Evolutionary conservation across 2,888 invertebrate species (phyloP), one percentile per base, ranked within the genome.

Genomic region (Drosophila antonietae): DNA sequence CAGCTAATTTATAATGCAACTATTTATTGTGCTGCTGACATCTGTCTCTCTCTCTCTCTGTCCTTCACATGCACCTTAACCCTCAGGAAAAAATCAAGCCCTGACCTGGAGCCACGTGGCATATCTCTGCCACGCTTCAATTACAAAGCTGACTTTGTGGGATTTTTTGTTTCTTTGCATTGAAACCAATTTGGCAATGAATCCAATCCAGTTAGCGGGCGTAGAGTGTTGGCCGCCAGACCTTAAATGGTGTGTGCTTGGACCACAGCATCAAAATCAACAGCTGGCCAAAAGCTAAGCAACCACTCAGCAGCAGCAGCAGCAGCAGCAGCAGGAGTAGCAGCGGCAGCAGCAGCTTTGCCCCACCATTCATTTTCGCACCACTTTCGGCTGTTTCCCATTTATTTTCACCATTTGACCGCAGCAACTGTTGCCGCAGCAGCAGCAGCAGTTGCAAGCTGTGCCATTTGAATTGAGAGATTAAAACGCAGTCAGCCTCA

Each of bases 391-490:
- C 70, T 53, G 68, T 56, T 33, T 52, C 52, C 72, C 78, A 68
- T 81, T 61, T 78, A 73, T 81, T 79, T 81, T 73, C 74, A 73
- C 63, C 78, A 56, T 57, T 66, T 73, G 66, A 64, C 60, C 68
- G 62, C 71, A 68, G 61, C 67, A 64, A 53, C 79, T 64, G 61
- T 55, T 57, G 71, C 66, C 44, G 41, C 55, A 69, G 31, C 56
- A 37, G 46, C 68, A 68, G 46, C 69, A 68, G 63, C 60, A 44
- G 66, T 31, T 31, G 41, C 55, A 61, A 61, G 62, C 69, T 55
- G 60, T 69, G 79, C 75, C 66, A 84, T 85, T 80, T 80, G 78
- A 85, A 85, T 89, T 88, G 88, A 78, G 89, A 85, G 83, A 88
- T 85, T 85, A 88, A 83, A 85, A 80, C 68, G 75, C 73, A 72